Percentiles rank a stretch among this genome's conserved stretches.
These are phyloP conservation scores for Bufo gargarizans DNA, from an alignment of 2,113 vertebrate genomes.

Conservation along the genomic window DNA sequence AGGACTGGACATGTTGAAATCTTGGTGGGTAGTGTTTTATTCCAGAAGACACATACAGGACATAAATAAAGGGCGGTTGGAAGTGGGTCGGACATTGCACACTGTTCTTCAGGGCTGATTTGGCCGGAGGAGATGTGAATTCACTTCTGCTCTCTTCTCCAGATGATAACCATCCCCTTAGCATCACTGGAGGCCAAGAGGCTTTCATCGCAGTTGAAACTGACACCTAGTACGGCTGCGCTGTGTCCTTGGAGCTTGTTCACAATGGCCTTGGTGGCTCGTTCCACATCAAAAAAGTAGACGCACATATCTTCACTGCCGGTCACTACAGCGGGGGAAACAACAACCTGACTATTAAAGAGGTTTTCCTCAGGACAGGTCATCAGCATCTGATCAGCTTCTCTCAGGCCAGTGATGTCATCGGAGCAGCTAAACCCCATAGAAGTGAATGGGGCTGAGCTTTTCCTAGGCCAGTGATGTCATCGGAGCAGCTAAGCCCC, in stretches of 20 bases:
- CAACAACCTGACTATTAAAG: background rate
- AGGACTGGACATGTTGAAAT: too few relatives aligned
- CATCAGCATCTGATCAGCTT: too few relatives aligned
- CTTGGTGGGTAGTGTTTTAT: background rate
- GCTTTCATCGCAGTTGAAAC: conserved; percentile 96
- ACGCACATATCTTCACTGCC: conserved; percentile 93
- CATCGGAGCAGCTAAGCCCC: too few relatives aligned
- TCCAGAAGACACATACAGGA: background rate
- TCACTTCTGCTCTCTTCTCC: conserved; percentile 92
- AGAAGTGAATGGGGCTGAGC: too few relatives aligned
- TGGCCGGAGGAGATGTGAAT: too few relatives aligned
- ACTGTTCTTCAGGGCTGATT: background rate
- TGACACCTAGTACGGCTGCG: conserved; percentile 87
- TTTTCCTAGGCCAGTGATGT: too few relatives aligned
- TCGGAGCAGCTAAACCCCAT: too few relatives aligned
- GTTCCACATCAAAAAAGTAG: conserved; percentile 93
- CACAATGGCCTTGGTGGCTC: conserved; percentile 88
- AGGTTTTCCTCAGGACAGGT: too few relatives aligned
- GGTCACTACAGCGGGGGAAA: conserved; percentile 74
- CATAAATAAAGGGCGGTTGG: background rate
- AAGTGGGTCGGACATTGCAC: background rate
- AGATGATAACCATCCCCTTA: conserved; percentile 92
- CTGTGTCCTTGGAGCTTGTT: conserved; percentile 95
- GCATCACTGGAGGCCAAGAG: conserved; percentile 91
- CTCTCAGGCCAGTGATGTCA: too few relatives aligned